Percentiles rank a stretch among this genome's conserved stretches.
phyloP scores from a whole-genome alignment of 2,113 vertebrate species.

The Danionella cerebrum region DNA sequence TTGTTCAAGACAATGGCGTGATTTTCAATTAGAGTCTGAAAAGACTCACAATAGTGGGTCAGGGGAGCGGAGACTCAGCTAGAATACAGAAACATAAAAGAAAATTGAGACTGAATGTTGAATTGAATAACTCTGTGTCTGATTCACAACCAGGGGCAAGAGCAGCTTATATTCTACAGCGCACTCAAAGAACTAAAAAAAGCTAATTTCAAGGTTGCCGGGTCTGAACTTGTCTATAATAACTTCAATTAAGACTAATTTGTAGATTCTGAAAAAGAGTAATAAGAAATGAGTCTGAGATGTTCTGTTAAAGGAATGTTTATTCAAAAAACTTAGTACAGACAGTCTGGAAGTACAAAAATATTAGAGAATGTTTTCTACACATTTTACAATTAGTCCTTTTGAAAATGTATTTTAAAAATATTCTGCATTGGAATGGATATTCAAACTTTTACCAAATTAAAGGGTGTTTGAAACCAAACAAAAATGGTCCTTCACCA shows the following conservation, averaged over 20 bases:
- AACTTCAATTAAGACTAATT: neutral
- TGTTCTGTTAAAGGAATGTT: neutral
- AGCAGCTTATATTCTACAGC: neutral
- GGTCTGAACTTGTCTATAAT: neutral
- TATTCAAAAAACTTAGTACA: no score
- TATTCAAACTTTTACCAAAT: no score
- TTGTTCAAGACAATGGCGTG: neutral
- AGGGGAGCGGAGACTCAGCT: neutral
- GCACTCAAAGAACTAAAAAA: neutral
- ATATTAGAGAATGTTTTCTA: no score
- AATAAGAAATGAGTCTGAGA: neutral
- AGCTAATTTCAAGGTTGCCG: neutral
- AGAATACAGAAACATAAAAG: conserved; percentile 4
- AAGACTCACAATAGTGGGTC: conserved; percentile 10
- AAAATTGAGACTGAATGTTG: neutral
- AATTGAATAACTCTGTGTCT: conserved; percentile 7
- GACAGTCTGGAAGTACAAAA: no score
- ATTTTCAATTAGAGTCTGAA: conserved; percentile 14
- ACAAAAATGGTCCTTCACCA: no score
- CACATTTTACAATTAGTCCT: no score
- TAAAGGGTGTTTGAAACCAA: no score
- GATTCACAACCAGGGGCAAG: neutral
- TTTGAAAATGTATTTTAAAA: no score
- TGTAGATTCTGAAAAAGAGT: neutral
- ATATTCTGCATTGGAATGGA: no score